A percentile compares a stretch with the other conserved stretches of the same genome.
These are phyloP conservation scores for Netelia virgata DNA, from an alignment of 2,888 invertebrate species.

Conservation along the genomic window DNA sequence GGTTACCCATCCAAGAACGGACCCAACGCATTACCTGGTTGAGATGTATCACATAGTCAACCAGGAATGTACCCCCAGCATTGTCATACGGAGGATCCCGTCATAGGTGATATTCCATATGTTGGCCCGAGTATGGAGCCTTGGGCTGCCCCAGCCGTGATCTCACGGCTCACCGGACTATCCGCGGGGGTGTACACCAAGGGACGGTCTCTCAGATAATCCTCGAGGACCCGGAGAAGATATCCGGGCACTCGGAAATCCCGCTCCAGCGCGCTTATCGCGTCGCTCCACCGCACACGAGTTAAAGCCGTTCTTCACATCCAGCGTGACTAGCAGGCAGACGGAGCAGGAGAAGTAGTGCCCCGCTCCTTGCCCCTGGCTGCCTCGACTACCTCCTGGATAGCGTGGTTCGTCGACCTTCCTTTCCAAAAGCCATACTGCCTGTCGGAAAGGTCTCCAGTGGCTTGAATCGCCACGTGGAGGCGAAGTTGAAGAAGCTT, in stretches of 20 bases:
- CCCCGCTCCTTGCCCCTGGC: conserved; percentile 1
- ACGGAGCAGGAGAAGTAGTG: too few species aligned
- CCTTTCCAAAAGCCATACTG: too few species aligned
- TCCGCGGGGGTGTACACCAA: conserved; percentile 35
- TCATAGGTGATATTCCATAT: conserved; percentile 37
- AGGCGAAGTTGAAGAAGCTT: conserved; percentile 32
- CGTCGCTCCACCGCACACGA: conserved; percentile 54
- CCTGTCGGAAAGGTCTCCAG: too few species aligned
- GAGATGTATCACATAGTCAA: conserved; percentile 20
- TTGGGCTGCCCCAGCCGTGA: conserved; percentile 64
- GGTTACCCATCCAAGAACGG: not conserved
- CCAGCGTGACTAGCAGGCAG: too few species aligned
- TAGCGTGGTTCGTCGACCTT: too few species aligned
- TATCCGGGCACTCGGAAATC: conserved; percentile 14
- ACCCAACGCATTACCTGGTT: not conserved
- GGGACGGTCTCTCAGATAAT: conserved; percentile 46
- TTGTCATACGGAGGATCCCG: conserved; percentile 44
- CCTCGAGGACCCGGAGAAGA: conserved; percentile 11
- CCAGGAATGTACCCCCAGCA: conserved; percentile 25
- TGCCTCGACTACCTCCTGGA: too few species aligned
- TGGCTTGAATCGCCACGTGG: too few species aligned
- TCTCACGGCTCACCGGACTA: conserved; percentile 35
- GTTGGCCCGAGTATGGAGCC: conserved; percentile 62
- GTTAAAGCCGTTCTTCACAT: too few species aligned
- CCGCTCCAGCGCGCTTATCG: conserved; percentile 53